phyloP scores from a whole-genome alignment of 2,113 vertebrate genomes.

The Tauraco erythrolophus region DNA sequence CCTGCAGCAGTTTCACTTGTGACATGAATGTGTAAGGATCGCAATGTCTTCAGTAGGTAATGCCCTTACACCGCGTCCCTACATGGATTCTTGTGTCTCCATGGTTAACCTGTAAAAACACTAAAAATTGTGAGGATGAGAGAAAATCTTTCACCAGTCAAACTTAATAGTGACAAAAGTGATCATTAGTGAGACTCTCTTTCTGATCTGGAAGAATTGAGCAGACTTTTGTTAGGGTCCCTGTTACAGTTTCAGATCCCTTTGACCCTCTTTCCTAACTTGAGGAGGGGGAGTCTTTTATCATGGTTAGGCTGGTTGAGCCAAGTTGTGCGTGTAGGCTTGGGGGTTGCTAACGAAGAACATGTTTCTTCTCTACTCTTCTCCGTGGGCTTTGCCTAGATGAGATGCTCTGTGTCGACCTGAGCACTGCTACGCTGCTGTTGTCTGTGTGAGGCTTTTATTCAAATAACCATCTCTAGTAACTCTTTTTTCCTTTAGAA shows the following conservation, averaged over 20 bases:
- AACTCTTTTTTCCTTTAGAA: not conserved
- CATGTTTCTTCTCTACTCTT: not conserved
- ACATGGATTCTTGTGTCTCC: rapidly evolving
- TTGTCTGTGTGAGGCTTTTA: not conserved
- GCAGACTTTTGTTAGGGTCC: not conserved
- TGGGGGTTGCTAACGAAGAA: not conserved
- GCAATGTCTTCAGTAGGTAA: not conserved
- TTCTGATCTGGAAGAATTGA: not conserved
- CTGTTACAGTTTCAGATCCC: not conserved
- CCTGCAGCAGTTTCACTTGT: not conserved
- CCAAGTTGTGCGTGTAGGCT: rapidly evolving
- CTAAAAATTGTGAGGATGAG: not conserved
- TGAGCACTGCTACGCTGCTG: not conserved
- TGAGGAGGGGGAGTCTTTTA: not conserved
- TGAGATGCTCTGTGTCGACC: not conserved
- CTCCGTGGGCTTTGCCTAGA: not conserved
- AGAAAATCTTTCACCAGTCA: not conserved
- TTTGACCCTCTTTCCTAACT: not conserved
- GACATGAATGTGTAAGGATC: not conserved
- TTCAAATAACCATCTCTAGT: not conserved
- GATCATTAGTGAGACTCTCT: not conserved
- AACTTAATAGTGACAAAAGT: not conserved
- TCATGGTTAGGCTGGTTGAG: not conserved
- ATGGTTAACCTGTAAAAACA: not conserved
- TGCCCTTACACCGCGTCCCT: not conserved